phyloP scores from a whole-genome alignment of 1,140 invertebrate genomes.

The Camponotus floridanus region DNA sequence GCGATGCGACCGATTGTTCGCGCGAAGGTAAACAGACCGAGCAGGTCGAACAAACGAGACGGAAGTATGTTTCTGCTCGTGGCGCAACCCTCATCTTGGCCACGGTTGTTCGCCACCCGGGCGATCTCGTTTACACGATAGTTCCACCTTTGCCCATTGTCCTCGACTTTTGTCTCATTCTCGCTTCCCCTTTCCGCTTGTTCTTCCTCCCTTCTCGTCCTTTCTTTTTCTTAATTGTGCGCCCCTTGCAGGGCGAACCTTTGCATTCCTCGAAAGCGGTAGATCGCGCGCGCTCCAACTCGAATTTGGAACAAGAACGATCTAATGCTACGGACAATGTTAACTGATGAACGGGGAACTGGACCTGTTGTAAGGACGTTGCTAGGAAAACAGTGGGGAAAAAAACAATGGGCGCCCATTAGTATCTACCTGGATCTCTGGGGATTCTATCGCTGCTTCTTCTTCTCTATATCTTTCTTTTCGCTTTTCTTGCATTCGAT shows the following conservation, averaged over 20 bases:
- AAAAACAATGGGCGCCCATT: conserved; percentile 78
- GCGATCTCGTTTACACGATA: conserved; percentile 68
- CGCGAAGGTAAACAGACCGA: conserved; percentile 52
- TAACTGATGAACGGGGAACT: conserved; percentile 72
- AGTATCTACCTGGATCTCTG: conserved; percentile 76
- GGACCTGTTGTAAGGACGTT: conserved; percentile 71
- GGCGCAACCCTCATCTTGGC: conserved; percentile 23
- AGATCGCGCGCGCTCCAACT: conserved; percentile 67
- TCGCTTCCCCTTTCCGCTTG: background rate
- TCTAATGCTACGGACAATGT: conserved; percentile 74
- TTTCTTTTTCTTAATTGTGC: no score
- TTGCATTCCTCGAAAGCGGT: conserved; percentile 63
- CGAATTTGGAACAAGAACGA: conserved; percentile 77
- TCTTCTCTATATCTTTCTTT: conserved; percentile 38
- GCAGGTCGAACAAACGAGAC: conserved; percentile 53
- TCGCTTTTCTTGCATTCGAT: conserved; percentile 58
- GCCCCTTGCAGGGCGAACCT: conserved; percentile 28
- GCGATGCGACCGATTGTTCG: conserved; percentile 49
- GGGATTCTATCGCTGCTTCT: conserved; percentile 40
- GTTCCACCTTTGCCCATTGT: conserved; percentile 40
- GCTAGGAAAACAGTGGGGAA: conserved; percentile 71
- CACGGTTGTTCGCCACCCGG: conserved; percentile 51
- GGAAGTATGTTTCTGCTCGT: conserved; percentile 43
- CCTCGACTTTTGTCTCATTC: conserved; percentile 57
- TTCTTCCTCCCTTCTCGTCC: background rate